These are phyloP conservation scores for Uropsilus gracilis DNA, from an alignment of 2,113 vertebrate species.

Conservation along the genomic window DNA sequence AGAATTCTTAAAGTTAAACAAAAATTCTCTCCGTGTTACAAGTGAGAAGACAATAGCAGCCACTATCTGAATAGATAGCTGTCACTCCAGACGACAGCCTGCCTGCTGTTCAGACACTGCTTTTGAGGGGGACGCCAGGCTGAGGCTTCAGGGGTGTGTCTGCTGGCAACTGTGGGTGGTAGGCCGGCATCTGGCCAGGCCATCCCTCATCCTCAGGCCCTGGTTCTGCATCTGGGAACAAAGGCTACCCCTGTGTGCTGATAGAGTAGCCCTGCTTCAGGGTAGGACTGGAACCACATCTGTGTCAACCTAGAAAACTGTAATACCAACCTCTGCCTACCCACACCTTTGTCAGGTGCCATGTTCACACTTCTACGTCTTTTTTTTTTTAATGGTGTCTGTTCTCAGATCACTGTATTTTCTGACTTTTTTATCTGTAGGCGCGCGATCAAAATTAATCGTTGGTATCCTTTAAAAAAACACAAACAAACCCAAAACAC, in stretches of 20 bases:
- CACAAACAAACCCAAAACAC: neutral
- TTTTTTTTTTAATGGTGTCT: neutral
- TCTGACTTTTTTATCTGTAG: conserved; percentile 5
- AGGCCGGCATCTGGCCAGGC: neutral
- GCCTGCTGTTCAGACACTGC: conserved; percentile 35
- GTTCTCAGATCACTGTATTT: neutral
- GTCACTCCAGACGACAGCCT: conserved; percentile 76
- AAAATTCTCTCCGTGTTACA: conserved; percentile 73
- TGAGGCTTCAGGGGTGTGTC: neutral
- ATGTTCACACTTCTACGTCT: neutral
- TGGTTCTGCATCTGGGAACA: neutral
- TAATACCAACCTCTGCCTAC: neutral
- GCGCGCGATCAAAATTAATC: conserved; percentile 51
- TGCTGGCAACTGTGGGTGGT: neutral
- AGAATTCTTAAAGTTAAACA: conserved; percentile 79
- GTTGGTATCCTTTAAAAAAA: neutral
- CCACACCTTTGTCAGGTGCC: neutral
- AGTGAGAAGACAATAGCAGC: conserved; percentile 80
- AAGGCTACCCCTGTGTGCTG: neutral
- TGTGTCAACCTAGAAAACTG: neutral
- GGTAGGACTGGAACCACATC: neutral
- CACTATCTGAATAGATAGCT: conserved; percentile 75
- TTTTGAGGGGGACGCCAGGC: neutral
- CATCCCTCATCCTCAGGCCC: neutral
- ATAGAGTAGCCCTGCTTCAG: neutral